Base-by-base conservation (phyloP, 2,888 invertebrate genomes). In the Oxystoma pomonae region DNA sequence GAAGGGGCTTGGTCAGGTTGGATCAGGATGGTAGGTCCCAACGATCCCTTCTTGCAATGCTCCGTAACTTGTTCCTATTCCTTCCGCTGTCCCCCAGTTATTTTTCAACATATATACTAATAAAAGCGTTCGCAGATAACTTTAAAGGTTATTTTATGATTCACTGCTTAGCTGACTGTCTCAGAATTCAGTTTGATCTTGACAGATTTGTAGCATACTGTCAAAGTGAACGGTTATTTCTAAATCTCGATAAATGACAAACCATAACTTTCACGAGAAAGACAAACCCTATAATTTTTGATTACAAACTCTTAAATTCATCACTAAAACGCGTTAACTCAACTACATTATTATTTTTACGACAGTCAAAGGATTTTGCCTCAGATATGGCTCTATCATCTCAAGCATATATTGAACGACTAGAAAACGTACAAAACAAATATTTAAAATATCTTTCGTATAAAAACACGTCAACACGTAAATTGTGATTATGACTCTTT, bases 71-170 rank as follows among this genome's bases (percentile, higher is more conserved):
- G n/a, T n/a, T n/a, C n/a, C n/a, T n/a, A n/a, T n/a, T n/a, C n/a
- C n/a, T n/a, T n/a, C n/a, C n/a, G n/a, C n/a, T n/a, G n/a, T n/a
- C n/a, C n/a, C n/a, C n/a, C n/a, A n/a, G n/a, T n/a, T n/a, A n/a
- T n/a, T n/a, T n/a, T n/a, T n/a, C n/a, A n/a, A n/a, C n/a, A n/a
- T n/a, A n/a, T n/a, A n/a, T n/a, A n/a, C n/a, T n/a, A n/a, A n/a
- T n/a, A n/a, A n/a, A n/a, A n/a, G n/a, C n/a, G 50, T 50, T 50
- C 50, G 50, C 50, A 50, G 50, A n/a, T 50, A n/a, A 50, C n/a
- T 50, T 50, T 50, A 50, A 50, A 50, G 50, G n/a, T 12, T 50
- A 50, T n/a, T 50, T 50, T 50, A 50, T 50, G 50, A 50, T 50
- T n/a, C 50, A 50, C n/a, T 50, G n/a, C n/a, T n/a, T n/a, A n/a